phyloP scores from a whole-genome alignment of 2,888 invertebrate genomes.

The Athalia circularis region DNA sequence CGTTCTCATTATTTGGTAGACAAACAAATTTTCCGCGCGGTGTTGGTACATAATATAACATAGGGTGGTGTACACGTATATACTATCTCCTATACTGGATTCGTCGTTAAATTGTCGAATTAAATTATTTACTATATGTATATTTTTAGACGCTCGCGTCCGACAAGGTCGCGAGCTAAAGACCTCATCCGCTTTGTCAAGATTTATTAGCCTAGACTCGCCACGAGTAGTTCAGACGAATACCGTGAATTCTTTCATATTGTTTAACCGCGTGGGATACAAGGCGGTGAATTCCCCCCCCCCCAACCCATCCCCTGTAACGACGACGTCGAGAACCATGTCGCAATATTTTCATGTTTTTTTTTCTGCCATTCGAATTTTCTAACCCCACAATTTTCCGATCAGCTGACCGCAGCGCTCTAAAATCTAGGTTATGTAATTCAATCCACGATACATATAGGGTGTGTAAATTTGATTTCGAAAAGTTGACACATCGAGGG shows the following conservation, averaged over 20 bases:
- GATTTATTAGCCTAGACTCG: constrained; percentile 24
- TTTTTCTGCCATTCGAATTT: no score
- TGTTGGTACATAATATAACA: not conserved
- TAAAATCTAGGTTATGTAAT: no score
- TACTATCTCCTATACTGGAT: not conserved
- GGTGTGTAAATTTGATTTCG: no score
- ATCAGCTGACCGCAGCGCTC: no score
- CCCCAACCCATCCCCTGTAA: no score
- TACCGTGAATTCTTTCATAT: no score
- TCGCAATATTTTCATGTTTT: no score
- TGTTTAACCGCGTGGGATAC: not conserved
- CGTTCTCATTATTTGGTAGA: not conserved
- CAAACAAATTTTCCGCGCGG: not conserved
- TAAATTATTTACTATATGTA: constrained; percentile 23
- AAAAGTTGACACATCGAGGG: no score
- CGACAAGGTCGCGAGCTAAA: constrained; percentile 31
- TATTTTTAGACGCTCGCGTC: constrained; percentile 25
- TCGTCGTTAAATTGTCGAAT: constrained; percentile 11
- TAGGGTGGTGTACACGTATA: not conserved
- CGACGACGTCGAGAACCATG: no score
- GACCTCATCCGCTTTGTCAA: constrained; percentile 16
- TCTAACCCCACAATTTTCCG: no score
- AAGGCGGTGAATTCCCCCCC: not conserved
- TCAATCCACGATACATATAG: no score
- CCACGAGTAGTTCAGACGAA: not conserved